Base-by-base conservation (phyloP, 2,797 vertebrate species). In the Agapornis canus region DNA sequence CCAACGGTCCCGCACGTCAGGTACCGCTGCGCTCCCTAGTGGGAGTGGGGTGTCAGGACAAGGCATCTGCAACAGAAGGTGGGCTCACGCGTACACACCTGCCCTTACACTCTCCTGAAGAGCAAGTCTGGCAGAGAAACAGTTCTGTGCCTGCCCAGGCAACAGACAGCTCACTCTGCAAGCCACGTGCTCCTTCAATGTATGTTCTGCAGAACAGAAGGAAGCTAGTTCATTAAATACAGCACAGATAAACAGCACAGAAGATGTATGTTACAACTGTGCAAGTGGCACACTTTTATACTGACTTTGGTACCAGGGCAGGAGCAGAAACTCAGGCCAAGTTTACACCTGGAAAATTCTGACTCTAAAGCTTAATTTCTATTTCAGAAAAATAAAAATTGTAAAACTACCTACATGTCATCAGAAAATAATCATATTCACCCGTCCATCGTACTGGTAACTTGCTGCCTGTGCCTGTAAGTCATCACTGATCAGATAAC, bases 1-100 rank as follows among this genome's bases (percentile, higher is more conserved):
- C 52, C 27, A 35, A 29, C 43, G 13, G 35, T 31, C 22, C 40
- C 49, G 45, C 23, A 8, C 6, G 10, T 9, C 20, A 70, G 37
- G 27, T 5, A 6, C 8, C 7, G 20, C 54, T 68, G n/a, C 57
- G 63, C 76, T 78, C 80, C 48, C 86, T 85, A 29, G 47, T 4
- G 65, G 59, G 40, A 48, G 17, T 14, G 1, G 0, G 11, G 29
- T 6, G 1, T 47, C 54, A 47, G 32, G 20, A 80, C 56, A 75
- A 49, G 47, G 40, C 47, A 45, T 4, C 27, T 40, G 31, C 8
- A 79, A 5, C 32, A 40, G 37, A 35, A 51, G 54, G 27, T 13
- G 18, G 35, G 5, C 39, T 21, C 29, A 35, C 20, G 29, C 1
- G 0, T 10, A 21, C 12, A n/a, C 11, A 15, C 21, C 18, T 25